A percentile compares a stretch with the other conserved stretches of the same genome.
phyloP scores from a whole-genome alignment of 2,113 vertebrate species.

The Notarius lentiginosus region DNA sequence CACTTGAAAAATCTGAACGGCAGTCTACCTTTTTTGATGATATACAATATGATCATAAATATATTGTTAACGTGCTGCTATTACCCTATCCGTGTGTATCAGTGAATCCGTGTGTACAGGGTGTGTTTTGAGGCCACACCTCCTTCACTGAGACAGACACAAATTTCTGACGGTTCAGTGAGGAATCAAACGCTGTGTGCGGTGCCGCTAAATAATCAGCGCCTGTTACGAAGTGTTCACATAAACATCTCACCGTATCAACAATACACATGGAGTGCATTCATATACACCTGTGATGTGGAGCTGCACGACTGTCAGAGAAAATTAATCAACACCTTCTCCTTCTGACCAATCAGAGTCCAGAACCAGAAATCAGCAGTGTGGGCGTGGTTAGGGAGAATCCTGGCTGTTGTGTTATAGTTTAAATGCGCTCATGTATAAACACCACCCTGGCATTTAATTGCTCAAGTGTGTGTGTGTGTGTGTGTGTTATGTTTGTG shows the following conservation, averaged over 20 bases:
- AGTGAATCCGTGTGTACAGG: neutral
- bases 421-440: neutral
- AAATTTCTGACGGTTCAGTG: neutral
- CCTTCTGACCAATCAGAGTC: slow-evolving; percentile 7
- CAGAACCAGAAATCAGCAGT: neutral
- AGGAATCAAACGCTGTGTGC: neutral
- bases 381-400: neutral
- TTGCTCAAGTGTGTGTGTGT: neutral
- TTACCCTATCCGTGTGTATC: neutral
- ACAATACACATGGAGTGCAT: neutral
- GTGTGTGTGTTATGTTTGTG: neutral
- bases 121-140: neutral
- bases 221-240: neutral
- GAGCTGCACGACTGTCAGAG: too few species aligned
- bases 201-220: neutral
- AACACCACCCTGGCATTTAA: slow-evolving; percentile 10
- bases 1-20: too few species aligned
- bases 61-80: neutral
- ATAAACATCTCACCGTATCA: too few species aligned
- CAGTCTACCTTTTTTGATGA: too few species aligned
- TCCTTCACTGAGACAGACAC: neutral
- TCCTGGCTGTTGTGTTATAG: neutral
- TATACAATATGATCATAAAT: too few species aligned
- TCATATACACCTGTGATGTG: neutral
- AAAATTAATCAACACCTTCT: neutral